Conservation (phyloP, 2,797 vertebrate genomes). For the Chelon auratus region DNA sequence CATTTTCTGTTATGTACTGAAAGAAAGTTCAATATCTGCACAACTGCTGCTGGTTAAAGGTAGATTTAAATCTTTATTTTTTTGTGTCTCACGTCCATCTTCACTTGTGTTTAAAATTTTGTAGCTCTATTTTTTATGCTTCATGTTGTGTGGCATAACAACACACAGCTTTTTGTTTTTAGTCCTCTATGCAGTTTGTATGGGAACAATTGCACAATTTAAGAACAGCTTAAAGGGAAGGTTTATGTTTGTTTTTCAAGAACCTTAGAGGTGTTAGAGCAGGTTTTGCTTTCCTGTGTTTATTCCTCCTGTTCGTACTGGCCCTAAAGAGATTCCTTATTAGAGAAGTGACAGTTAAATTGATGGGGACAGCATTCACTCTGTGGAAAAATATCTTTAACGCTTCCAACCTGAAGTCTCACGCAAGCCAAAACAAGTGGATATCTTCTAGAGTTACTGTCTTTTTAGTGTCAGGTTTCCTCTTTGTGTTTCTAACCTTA, state of each 20-base stretch:
- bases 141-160: background rate
- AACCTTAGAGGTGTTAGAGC: constrained; percentile 5
- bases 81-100: background rate
- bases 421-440: background rate
- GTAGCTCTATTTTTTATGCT: background rate
- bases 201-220: background rate
- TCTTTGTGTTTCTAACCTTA: background rate
- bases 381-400: background rate
- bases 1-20: background rate
- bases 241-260: background rate
- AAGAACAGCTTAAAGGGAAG: constrained; percentile 4
- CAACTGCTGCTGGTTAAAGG: too few species aligned
- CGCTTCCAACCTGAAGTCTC: background rate
- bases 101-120: background rate
- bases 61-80: background rate
- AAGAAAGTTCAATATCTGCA: too few species aligned
- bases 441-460: background rate
- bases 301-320: background rate
- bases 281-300: background rate
- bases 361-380: too few species aligned
- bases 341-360: too few species aligned
- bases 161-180: too few species aligned
- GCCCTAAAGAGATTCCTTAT: background rate
- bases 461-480: background rate
- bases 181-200: too few species aligned